These are phyloP conservation scores for Bombus confusus DNA, from an alignment of 1,140 invertebrate genomes.

Conservation along the genomic window DNA sequence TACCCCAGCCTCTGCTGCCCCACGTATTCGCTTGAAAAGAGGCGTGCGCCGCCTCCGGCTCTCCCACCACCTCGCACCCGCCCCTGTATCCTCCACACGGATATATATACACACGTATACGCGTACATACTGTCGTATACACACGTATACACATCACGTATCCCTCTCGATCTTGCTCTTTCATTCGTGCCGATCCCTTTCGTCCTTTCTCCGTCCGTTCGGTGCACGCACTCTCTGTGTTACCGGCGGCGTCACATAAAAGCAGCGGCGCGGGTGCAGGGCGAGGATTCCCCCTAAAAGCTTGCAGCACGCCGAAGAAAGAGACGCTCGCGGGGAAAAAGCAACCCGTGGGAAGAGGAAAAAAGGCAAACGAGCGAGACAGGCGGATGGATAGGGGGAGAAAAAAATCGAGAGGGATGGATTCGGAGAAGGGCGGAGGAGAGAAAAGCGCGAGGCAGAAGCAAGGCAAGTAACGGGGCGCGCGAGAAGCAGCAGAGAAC, in stretches of 20 bases:
- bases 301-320: constrained; percentile 62
- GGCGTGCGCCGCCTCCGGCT: constrained; percentile 66
- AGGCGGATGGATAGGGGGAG: constrained; percentile 8
- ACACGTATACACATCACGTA: constrained; percentile 6
- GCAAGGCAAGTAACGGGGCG: constrained; percentile 63
- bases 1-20: constrained; percentile 63
- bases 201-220: constrained; percentile 13
- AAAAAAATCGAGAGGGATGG: constrained; percentile 1
- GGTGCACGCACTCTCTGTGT: constrained; percentile 46
- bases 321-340: constrained; percentile 47
- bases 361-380: constrained; percentile 44
- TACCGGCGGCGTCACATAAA: constrained; percentile 61
- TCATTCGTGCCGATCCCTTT: neutral
- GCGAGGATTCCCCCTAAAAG: constrained; percentile 59
- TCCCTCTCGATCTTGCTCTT: constrained; percentile 19
- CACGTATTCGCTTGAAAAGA: constrained; percentile 65
- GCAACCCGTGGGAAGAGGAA: constrained; percentile 22
- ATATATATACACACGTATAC: constrained; percentile 27
- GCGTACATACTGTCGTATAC: neutral
- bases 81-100: constrained; percentile 60
- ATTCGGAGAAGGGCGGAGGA: constrained; percentile 2
- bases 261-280: constrained; percentile 55
- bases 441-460: constrained; percentile 53
- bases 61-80: constrained; percentile 59
- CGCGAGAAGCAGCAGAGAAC: constrained; percentile 55